Conservation (phyloP, 2,113 vertebrate species). For the Dolichotis patagonum region DNA sequence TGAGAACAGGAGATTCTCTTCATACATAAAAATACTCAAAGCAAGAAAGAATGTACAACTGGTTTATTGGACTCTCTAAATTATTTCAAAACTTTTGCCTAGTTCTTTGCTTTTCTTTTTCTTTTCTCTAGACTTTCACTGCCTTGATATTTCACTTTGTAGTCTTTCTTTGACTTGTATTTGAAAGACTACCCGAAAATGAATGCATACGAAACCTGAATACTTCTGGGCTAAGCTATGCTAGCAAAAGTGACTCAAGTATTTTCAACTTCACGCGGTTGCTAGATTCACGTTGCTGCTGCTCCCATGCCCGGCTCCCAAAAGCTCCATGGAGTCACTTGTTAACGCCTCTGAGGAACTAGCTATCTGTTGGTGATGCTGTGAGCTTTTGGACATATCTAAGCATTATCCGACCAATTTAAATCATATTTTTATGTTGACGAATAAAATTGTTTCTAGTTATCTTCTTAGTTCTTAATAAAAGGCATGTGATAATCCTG, state of each 20-base stretch:
- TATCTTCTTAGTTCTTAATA: background rate
- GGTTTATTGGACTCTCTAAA: background rate
- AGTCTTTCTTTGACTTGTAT: conserved; percentile 40
- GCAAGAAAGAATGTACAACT: background rate
- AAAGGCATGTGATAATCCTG: background rate
- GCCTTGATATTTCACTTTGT: background rate
- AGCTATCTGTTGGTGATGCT: background rate
- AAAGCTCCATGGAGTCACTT: background rate
- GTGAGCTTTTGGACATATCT: background rate
- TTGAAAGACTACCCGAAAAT: background rate
- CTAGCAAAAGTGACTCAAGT: background rate
- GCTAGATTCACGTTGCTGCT: background rate
- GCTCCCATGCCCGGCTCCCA: background rate
- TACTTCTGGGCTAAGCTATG: conserved; percentile 9
- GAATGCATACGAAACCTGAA: conserved; percentile 43
- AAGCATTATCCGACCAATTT: background rate
- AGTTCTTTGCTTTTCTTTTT: background rate
- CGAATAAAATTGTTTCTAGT: background rate
- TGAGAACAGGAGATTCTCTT: conserved; percentile 38
- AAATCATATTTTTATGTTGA: background rate
- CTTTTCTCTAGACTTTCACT: background rate
- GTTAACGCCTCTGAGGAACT: background rate
- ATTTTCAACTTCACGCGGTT: background rate
- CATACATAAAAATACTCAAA: background rate
- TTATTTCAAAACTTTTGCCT: conserved; percentile 36